These are phyloP conservation scores for Orchesella flavescens DNA, from an alignment of 2,888 invertebrate species.

Conservation along the genomic window DNA sequence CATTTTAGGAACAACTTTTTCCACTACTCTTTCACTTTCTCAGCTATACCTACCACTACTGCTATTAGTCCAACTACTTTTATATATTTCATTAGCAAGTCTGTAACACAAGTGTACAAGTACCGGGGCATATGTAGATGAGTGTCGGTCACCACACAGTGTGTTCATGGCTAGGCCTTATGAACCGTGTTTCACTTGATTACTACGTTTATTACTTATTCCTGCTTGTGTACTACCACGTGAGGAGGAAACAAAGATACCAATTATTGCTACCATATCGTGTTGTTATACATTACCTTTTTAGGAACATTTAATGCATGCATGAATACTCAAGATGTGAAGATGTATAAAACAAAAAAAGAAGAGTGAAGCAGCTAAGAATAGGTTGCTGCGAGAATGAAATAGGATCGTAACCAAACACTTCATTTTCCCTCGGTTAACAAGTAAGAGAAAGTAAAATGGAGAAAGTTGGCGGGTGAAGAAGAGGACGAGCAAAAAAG, in stretches of 20 bases:
- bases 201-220: constrained; percentile 18
- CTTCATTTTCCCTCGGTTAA: constrained; percentile 18
- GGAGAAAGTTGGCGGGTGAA: neutral
- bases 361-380: neutral
- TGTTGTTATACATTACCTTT: neutral
- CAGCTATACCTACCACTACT: neutral
- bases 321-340: neutral
- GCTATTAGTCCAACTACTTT: neutral
- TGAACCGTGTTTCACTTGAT: neutral
- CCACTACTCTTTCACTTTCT: neutral
- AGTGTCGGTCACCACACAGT: neutral
- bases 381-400: neutral
- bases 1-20: neutral
- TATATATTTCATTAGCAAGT: neutral
- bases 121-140: neutral
- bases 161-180: too few species aligned
- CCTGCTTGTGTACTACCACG: neutral
- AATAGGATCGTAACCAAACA: neutral
- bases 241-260: neutral
- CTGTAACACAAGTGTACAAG: neutral
- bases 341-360: neutral
- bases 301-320: constrained; percentile 9
- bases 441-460: neutral
- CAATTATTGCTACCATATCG: constrained; percentile 13
- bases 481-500: neutral